A percentile compares a stretch with the other conserved stretches of the same genome.
These are phyloP conservation scores for Mylabris phalerata DNA, from an alignment of 1,140 invertebrate species.

Conservation along the genomic window DNA sequence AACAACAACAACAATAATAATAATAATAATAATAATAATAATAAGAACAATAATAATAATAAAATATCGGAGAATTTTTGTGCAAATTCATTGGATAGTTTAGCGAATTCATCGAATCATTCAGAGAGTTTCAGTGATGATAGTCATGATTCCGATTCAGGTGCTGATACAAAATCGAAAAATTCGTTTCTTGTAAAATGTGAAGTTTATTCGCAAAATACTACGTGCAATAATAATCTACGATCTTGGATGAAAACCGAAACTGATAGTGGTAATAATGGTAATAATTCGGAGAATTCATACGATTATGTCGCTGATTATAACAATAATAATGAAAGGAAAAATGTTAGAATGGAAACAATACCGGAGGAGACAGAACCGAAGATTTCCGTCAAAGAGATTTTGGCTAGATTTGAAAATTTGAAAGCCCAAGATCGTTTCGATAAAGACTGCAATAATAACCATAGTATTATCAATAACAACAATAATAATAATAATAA, in stretches of 20 bases:
- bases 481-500: neutral
- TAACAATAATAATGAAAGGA: constrained; percentile 19
- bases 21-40: constrained; percentile 1
- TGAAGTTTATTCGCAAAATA: constrained; percentile 34
- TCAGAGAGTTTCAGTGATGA: constrained; percentile 48
- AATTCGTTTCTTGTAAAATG: constrained; percentile 38
- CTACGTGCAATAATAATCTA: constrained; percentile 24
- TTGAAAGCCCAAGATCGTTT: constrained; percentile 40
- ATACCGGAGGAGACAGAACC: constrained; percentile 72
- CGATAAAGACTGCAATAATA: constrained; percentile 19
- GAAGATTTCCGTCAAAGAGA: constrained; percentile 72
- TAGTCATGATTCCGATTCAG: constrained; percentile 51
- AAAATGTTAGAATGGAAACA: constrained; percentile 58
- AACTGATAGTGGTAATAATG: neutral
- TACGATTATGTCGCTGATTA: constrained; percentile 32
- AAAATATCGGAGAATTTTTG: constrained; percentile 6
- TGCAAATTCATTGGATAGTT: constrained; percentile 54
- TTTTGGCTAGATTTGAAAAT: constrained; percentile 71
- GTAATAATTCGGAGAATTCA: constrained; percentile 29
- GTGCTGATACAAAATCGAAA: constrained; percentile 40
- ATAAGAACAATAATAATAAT: neutral
- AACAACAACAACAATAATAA: neutral
- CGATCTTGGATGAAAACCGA: constrained; percentile 38
- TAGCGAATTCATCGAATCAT: constrained; percentile 54
- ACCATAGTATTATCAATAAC: constrained; percentile 4